phyloP scores from a whole-genome alignment of 2,113 vertebrate genomes.

The Saccopteryx bilineata region DNA sequence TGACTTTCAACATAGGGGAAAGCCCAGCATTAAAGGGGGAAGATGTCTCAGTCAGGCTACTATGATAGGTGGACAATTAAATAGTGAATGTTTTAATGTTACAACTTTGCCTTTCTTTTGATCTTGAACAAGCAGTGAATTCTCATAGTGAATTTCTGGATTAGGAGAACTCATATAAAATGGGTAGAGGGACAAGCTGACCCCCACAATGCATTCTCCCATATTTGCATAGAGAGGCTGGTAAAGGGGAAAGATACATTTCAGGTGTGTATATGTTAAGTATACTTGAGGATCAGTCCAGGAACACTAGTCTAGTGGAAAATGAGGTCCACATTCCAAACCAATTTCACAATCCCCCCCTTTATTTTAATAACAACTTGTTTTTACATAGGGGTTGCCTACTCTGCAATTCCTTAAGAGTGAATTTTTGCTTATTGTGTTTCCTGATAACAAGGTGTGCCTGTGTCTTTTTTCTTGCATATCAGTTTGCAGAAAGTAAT shows the following conservation, averaged over 20 bases:
- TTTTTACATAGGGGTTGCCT: conserved; percentile 20
- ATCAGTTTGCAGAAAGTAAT: conserved; percentile 80
- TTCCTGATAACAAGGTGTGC: conserved; percentile 71
- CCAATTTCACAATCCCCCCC: conserved; percentile 16
- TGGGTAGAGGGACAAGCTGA: neutral
- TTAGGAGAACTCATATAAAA: neutral
- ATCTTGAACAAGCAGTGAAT: neutral
- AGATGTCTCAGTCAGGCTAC: neutral
- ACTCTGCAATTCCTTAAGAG: conserved; percentile 57
- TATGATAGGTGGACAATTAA: conserved; percentile 23
- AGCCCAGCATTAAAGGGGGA: neutral
- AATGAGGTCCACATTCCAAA: conserved; percentile 75
- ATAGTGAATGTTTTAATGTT: conserved; percentile 5
- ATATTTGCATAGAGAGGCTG: neutral
- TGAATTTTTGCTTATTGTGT: conserved; percentile 72
- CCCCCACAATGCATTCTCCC: neutral
- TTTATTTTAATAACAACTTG: conserved; percentile 58
- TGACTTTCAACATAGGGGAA: neutral
- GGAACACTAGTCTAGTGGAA: conserved; percentile 61
- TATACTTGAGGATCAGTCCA: conserved; percentile 46
- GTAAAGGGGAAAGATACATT: conserved; percentile 44
- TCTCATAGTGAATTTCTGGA: neutral
- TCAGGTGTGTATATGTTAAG: conserved; percentile 63
- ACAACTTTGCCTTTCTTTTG: conserved; percentile 43
- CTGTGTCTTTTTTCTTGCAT: conserved; percentile 70